phyloP scores from a whole-genome alignment of 2,113 vertebrate genomes.

The Gobio gobio region DNA sequence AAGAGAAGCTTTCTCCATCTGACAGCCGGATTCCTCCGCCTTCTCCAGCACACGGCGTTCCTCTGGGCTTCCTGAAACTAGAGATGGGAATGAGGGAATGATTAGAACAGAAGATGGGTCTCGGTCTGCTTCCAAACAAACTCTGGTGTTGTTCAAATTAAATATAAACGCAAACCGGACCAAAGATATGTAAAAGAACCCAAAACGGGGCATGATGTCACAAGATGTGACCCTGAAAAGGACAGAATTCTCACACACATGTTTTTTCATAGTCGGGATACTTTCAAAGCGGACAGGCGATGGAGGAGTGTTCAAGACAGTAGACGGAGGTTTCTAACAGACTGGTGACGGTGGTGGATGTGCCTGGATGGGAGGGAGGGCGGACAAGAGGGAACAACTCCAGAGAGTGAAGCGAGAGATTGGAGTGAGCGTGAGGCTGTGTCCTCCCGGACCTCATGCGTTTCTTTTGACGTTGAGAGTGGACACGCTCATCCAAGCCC shows the following conservation, averaged over 20 bases:
- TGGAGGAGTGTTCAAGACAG: constrained; percentile 71
- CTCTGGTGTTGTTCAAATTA: too few species aligned
- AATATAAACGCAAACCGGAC: too few species aligned
- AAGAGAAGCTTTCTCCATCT: constrained; percentile 67
- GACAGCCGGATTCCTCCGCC: constrained; percentile 85
- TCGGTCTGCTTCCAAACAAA: too few species aligned
- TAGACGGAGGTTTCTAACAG: constrained; percentile 69
- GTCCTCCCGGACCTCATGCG: constrained; percentile 74
- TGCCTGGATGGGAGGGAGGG: constrained; percentile 76
- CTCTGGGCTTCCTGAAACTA: constrained; percentile 80
- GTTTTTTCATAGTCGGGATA: constrained; percentile 11
- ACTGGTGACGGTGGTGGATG: constrained; percentile 74
- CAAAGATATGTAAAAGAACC: too few species aligned
- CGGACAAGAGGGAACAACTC: constrained; percentile 64
- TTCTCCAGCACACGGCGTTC: constrained; percentile 89
- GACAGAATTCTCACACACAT: too few species aligned
- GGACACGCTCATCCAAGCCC: constrained; percentile 64
- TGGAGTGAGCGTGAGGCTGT: constrained; percentile 61
- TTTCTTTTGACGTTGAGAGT: constrained; percentile 72
- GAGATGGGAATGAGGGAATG: too few species aligned
- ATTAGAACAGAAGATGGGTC: too few species aligned
- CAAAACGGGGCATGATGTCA: too few species aligned
- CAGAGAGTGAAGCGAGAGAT: constrained; percentile 75
- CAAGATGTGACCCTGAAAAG: too few species aligned
- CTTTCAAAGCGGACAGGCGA: constrained; percentile 63